These are phyloP conservation scores for Heliothis peltigera DNA, from an alignment of 2,888 invertebrate species.

Conservation along the genomic window DNA sequence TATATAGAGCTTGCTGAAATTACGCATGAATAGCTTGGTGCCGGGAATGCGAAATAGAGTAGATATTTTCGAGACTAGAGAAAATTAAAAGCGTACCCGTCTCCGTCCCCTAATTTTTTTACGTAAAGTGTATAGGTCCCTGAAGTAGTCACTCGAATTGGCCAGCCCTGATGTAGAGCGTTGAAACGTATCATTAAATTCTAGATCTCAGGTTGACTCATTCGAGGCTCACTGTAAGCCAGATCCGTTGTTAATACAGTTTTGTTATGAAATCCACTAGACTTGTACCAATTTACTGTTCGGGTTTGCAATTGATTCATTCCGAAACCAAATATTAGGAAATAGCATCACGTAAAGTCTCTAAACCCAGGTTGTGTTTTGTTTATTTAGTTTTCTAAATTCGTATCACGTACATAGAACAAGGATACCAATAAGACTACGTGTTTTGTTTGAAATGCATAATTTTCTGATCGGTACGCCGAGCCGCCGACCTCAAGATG, in stretches of 20 bases:
- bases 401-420: conserved; percentile 74
- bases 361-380: conserved; percentile 71
- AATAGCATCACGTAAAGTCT: conserved; percentile 74
- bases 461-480: conserved; percentile 61
- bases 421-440: conserved; percentile 73
- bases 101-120: conserved; percentile 13
- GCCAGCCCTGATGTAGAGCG: conserved; percentile 26
- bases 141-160: conserved; percentile 17
- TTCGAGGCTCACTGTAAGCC: conserved; percentile 5
- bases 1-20: conserved; percentile 7
- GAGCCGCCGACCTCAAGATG: conserved; percentile 41
- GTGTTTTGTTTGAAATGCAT: conserved; percentile 71
- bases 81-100: conserved; percentile 38
- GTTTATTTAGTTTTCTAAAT: conserved; percentile 65
- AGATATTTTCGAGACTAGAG: conserved; percentile 4
- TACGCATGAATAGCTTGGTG: conserved; percentile 2
- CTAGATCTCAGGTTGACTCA: conserved; percentile 10
- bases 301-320: conserved; percentile 34
- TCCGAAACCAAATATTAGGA: conserved; percentile 62
- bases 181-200: conserved; percentile 24
- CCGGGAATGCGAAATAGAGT: conserved; percentile 8
- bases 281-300: conserved; percentile 41
- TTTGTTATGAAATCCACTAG: conserved; percentile 21
- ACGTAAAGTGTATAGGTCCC: conserved; percentile 34
- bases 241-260: conserved; percentile 18